Evolutionary conservation across 1,140 invertebrate genomes (phyloP).

Genomic region (Daktulosphaira vitifoliae): DNA sequence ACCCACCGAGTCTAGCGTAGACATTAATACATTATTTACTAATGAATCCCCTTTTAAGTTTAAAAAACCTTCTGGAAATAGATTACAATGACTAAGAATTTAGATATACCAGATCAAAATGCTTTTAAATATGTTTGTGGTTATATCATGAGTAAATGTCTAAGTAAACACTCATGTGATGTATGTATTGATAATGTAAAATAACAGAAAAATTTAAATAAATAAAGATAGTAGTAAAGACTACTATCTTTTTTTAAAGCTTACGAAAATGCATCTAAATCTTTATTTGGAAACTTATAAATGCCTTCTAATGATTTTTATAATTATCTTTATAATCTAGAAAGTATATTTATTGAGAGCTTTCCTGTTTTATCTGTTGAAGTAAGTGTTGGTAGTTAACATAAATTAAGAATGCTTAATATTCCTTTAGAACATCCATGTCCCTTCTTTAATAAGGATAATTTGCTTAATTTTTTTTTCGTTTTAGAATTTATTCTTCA

Average conservation of each 20-base stretch:
- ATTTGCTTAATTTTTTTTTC: too few species aligned
- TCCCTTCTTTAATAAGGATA: too few species aligned
- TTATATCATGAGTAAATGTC: neutral
- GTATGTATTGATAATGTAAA: neutral
- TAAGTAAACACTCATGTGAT: neutral
- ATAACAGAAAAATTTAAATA: neutral
- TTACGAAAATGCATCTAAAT: too few species aligned
- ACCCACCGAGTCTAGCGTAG: neutral
- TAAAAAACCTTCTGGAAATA: neutral
- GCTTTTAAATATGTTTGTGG: neutral
- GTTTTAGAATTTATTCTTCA: too few species aligned
- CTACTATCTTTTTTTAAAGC: too few species aligned
- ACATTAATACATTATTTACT: neutral
- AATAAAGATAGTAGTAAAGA: too few species aligned
- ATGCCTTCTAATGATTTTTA: too few species aligned
- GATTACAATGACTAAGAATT: constrained; percentile 1
- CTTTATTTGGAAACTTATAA: too few species aligned
- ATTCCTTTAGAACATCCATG: too few species aligned
- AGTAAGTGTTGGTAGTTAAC: neutral
- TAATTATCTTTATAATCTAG: too few species aligned
- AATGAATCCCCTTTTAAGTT: neutral
- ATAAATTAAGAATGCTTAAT: neutral
- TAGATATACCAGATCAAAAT: neutral
- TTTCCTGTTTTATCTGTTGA: neutral
- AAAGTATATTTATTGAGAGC: too few species aligned